Evolutionary conservation across 2,888 invertebrate species (phyloP), one percentile per base, ranked within the genome.

Genomic region (Hydrotaea cyrtoneurina): DNA sequence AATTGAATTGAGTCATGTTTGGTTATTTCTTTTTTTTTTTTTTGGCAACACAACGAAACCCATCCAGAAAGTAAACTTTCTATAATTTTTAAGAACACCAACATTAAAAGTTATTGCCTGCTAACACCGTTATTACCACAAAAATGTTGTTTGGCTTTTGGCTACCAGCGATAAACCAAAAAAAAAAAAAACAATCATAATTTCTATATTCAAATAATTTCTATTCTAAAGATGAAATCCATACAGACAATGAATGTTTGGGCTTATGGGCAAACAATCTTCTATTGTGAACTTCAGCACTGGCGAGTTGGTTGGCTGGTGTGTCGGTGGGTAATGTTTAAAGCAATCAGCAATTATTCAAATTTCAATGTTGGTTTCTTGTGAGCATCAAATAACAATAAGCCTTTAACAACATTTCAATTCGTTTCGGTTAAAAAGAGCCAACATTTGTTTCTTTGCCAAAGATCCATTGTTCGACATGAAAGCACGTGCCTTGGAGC

Each of bases 401-500:
- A 31, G 57, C n/a, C 15, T 66, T 36, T 66, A 69, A 46, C 69
- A n/a, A 46, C 19, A 23, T 69, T 69, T 69, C 43, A 69, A 69
- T 69, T 69, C 69, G 69, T 19, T 69, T 43, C 23, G 69, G 59
- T 71, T 59, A 78, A 39, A 0, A 59, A 62, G 19, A 46, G 23
- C 23, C 66, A 43, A 43, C 19, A 64, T 10, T 10, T 2, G 0
- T n/a, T 21, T 82, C 73, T 55, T 13, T 17, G 39, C 53, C 72
- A 39, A 39, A 80, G 64, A 46, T 31, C 84, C 75, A 78, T 84
- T 84, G 84, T 84, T 78, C 55, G 21, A 53, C 31, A 53, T 36
- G 46, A 79, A 84, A 84, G 81, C 84, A 78, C 84, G 84, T 84
- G 84, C 84, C 81, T 76, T 43, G 17, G 78, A 81, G 81, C 75